These are phyloP conservation scores for Micronycteris hirsuta DNA, from an alignment of 2,113 vertebrate genomes.

Conservation along the genomic window DNA sequence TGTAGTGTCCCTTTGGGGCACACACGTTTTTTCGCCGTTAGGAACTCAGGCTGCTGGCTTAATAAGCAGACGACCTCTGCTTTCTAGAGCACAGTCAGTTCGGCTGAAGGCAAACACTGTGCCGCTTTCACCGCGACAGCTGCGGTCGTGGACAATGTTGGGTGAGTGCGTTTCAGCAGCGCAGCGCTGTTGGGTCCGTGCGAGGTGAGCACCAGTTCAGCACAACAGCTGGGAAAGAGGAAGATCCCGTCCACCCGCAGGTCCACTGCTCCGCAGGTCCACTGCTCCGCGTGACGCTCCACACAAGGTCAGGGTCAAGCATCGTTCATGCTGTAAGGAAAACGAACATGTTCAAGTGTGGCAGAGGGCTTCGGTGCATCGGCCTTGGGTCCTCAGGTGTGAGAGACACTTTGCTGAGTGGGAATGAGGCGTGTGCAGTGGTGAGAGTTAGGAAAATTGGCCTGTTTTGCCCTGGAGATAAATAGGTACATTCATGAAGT, in stretches of 20 bases:
- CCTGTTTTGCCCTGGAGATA: not conserved
- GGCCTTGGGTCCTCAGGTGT: not conserved
- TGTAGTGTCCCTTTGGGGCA: not conserved
- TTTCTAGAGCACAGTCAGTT: not conserved
- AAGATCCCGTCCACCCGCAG: not conserved
- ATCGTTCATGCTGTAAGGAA: not conserved
- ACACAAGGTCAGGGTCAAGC: not conserved
- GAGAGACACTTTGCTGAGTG: not conserved
- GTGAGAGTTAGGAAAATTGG: not conserved
- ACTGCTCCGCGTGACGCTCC: not conserved
- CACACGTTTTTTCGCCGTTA: not conserved
- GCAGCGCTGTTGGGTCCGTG: fast-evolving
- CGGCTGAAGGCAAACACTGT: not conserved
- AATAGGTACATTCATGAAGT: not conserved
- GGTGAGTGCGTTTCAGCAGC: not conserved
- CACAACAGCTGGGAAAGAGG: not conserved
- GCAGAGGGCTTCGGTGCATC: not conserved
- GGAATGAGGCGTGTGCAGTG: not conserved
- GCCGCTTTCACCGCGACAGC: not conserved
- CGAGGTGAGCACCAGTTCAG: not conserved
- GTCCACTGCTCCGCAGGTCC: no score
- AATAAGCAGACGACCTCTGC: no score
- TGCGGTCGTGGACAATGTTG: no score
- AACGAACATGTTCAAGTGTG: not conserved
- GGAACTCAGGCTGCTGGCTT: not conserved